Evolutionary conservation across 2,113 vertebrate species (phyloP).

Genomic region (Gasterosteus nipponicus): DNA sequence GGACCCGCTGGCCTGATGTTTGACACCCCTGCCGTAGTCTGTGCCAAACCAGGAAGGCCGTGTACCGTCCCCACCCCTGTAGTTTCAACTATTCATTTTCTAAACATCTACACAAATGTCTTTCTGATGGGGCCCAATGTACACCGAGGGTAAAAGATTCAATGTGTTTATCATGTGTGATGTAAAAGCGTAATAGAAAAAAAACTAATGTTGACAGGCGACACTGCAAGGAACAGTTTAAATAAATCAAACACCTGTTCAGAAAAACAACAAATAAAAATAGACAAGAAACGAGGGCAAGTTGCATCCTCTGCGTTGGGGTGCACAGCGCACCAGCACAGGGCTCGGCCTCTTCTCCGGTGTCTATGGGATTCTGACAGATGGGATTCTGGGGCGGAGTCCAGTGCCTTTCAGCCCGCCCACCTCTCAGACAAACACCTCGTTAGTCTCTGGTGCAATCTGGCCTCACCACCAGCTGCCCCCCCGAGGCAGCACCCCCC

Average conservation of each 20-base stretch:
- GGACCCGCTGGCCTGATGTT: no score
- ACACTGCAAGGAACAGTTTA: background rate
- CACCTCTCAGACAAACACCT: conserved; percentile 68
- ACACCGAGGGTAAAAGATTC: background rate
- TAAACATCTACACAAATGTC: background rate
- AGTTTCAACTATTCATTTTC: background rate
- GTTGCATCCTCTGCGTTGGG: background rate
- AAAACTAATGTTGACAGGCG: background rate
- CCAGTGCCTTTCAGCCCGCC: conserved; percentile 47
- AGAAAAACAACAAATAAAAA: background rate
- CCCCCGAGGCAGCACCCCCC: conserved; percentile 19
- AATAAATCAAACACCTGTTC: background rate
- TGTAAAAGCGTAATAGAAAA: background rate
- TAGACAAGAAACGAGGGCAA: background rate
- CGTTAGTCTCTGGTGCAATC: conserved; percentile 61
- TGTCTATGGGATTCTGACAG: conserved; percentile 43
- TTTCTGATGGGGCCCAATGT: background rate
- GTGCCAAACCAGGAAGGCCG: no score
- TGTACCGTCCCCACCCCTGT: background rate
- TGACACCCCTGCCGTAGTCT: no score
- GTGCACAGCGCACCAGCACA: background rate
- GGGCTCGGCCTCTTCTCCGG: conserved; percentile 3
- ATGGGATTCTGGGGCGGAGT: conserved; percentile 62
- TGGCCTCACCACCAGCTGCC: conserved; percentile 46
- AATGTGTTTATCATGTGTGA: background rate